phyloP scores from a whole-genome alignment of 2,888 invertebrate genomes.

The Agelastica alni region DNA sequence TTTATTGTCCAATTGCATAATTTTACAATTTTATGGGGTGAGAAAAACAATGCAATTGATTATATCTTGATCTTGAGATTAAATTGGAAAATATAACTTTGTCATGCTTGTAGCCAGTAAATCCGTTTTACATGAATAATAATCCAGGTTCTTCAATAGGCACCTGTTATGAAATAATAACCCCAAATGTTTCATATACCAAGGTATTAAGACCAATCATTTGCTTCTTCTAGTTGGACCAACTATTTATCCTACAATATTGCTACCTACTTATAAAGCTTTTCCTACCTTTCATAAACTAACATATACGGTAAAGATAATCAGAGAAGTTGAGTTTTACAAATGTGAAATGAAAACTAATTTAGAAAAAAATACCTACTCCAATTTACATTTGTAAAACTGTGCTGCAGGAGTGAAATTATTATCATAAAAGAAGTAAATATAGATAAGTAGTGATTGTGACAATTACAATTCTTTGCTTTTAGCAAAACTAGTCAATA shows the following conservation, averaged over 20 bases:
- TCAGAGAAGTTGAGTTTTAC: conserved; percentile 4
- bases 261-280: conserved; percentile 19
- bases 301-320: conserved; percentile 21
- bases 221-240: conserved; percentile 34
- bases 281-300: conserved; percentile 38
- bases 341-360: neutral
- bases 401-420: neutral
- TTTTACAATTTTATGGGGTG: too few relatives aligned
- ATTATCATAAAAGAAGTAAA: neutral
- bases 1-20: too few relatives aligned
- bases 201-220: conserved; percentile 10
- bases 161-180: neutral
- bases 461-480: too few relatives aligned
- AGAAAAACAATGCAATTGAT: too few relatives aligned
- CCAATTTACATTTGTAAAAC: neutral
- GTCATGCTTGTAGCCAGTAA: too few relatives aligned
- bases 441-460: neutral
- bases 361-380: neutral
- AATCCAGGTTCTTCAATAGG: too few relatives aligned
- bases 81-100: too few relatives aligned
- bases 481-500: too few relatives aligned
- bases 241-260: conserved; percentile 22
- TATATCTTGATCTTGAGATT: too few relatives aligned
- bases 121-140: too few relatives aligned
- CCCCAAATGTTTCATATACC: neutral